Base-by-base conservation (phyloP, 2,888 invertebrate genomes). In the Pedicia rivosa region DNA sequence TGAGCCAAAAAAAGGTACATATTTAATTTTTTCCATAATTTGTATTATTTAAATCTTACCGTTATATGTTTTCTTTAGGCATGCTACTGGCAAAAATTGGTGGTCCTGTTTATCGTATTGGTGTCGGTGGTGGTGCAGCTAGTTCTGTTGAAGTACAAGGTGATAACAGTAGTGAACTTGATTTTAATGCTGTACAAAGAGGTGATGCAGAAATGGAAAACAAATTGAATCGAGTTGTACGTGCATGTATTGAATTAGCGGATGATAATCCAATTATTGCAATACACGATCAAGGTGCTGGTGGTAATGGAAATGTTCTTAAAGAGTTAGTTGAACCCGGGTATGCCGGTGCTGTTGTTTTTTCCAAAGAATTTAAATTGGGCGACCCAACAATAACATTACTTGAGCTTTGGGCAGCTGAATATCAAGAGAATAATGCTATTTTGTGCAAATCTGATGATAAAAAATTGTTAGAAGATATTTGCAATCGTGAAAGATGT, bases 131-230 rank as follows among this genome's bases (percentile, higher is more conserved):
- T 8, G 97, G 97, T n/a, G 84, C 95, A 1, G 97, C 97, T 0
- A 92, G 92, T 45, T 95, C 95, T 0, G 86, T 94, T 6, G 81
- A 90, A 50, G 83, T 92, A 2, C 92, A 92, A 62, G 95, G 94
- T 1, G 81, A 80, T 45, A 80, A 88, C 47, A 79, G 67, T 48
- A 74, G 76, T 1, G 81, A 86, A 36, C 62, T 95, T 20, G 97
- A 98, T 61, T 95, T 92, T 50, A 88, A 88, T 44, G 97, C 97
- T 1, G 97, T 98, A 0, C 97, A 98, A 62, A 71, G 56, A 35
- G 62, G 86, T 33, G 97, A 98, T 62, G 84, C 97, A 3, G 95
- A 98, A 68, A 97, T 98, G 97, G 95, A 94, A 47, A 92, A 97
- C 55, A 94, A 97, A 58, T 62, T 97, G 24, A 94, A 97, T 59